Conservation (phyloP, 1,140 invertebrate species). For the Drosophila murphyi region DNA sequence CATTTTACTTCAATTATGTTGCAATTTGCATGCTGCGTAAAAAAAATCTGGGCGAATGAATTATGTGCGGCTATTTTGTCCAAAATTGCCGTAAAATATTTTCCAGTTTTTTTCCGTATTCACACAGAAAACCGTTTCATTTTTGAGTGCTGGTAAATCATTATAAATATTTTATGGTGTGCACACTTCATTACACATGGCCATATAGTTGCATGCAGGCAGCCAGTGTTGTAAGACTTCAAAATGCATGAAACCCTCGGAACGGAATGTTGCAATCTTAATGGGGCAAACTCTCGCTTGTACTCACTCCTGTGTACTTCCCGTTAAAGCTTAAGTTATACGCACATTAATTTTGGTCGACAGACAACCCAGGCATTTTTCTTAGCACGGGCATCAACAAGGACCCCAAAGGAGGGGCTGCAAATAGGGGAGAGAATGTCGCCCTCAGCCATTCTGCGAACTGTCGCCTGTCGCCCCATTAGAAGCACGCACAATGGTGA, state of each 20-base stretch:
- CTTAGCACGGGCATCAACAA: constrained; percentile 58
- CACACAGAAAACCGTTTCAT: not conserved
- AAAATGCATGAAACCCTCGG: constrained; percentile 72
- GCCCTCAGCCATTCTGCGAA: constrained; percentile 20
- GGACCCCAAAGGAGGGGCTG: constrained; percentile 9
- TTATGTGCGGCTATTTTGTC: constrained; percentile 30
- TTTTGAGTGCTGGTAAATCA: constrained; percentile 69
- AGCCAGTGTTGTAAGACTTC: constrained; percentile 45
- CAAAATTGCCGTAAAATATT: constrained; percentile 48
- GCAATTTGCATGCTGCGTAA: constrained; percentile 71
- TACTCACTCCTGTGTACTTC: constrained; percentile 18
- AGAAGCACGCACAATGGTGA: constrained; percentile 76
- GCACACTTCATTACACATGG: constrained; percentile 73
- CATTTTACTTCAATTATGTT: constrained; percentile 76
- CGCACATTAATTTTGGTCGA: constrained; percentile 76
- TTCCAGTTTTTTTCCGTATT: constrained; percentile 35
- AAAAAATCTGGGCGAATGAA: constrained; percentile 63
- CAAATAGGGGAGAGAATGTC: constrained; percentile 16
- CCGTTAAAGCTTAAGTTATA: constrained; percentile 76
- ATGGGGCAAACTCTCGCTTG: constrained; percentile 23
- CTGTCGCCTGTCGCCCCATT: constrained; percentile 73
- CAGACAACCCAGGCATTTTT: constrained; percentile 75
- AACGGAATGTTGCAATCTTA: constrained; percentile 72
- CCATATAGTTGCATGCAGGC: constrained; percentile 27
- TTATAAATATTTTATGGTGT: constrained; percentile 73